phyloP scores from a whole-genome alignment of 2,797 vertebrate species.

The Alectoris magna region DNA sequence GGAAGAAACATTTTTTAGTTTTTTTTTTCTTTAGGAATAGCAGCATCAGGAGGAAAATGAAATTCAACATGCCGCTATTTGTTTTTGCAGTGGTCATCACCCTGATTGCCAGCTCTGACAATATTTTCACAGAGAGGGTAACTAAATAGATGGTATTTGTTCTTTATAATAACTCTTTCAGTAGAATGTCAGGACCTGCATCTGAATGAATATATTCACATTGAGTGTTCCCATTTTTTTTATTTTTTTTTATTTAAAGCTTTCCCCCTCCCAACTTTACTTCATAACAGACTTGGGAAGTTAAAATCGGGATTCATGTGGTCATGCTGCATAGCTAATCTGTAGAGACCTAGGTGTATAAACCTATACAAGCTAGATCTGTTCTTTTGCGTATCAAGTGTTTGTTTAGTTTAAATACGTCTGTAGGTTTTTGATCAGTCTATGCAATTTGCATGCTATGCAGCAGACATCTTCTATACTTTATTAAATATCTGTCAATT shows the following conservation, averaged over 20 bases:
- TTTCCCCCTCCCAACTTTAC: slow-evolving; percentile 57
- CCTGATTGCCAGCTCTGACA: slow-evolving; percentile 73
- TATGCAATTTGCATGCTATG: slow-evolving; percentile 76
- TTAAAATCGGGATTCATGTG: slow-evolving; percentile 50
- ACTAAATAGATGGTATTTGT: slow-evolving; percentile 73
- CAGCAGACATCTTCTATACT: slow-evolving; percentile 80
- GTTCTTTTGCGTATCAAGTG: slow-evolving; percentile 52
- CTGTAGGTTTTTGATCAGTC: slow-evolving; percentile 73
- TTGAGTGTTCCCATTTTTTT: slow-evolving; percentile 51
- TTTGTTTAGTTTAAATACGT: slow-evolving; percentile 76
- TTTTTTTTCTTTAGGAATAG: slow-evolving; percentile 28
- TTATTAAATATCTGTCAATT: slow-evolving; percentile 93
- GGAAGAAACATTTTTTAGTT: background rate
- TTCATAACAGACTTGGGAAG: slow-evolving; percentile 39
- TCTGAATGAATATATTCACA: slow-evolving; percentile 61
- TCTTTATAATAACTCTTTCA: slow-evolving; percentile 65
- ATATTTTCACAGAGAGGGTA: slow-evolving; percentile 71
- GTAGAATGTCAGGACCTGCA: slow-evolving; percentile 57
- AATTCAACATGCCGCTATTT: slow-evolving; percentile 63
- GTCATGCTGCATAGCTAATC: slow-evolving; percentile 59
- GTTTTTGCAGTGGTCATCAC: slow-evolving; percentile 72
- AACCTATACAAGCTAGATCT: slow-evolving; percentile 65
- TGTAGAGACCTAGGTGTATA: slow-evolving; percentile 50
- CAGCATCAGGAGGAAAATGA: slow-evolving; percentile 57
- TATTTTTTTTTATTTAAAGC: slow-evolving; percentile 53